phyloP scores from a whole-genome alignment of 2,888 invertebrate genomes.

The Rotaria socialis region DNA sequence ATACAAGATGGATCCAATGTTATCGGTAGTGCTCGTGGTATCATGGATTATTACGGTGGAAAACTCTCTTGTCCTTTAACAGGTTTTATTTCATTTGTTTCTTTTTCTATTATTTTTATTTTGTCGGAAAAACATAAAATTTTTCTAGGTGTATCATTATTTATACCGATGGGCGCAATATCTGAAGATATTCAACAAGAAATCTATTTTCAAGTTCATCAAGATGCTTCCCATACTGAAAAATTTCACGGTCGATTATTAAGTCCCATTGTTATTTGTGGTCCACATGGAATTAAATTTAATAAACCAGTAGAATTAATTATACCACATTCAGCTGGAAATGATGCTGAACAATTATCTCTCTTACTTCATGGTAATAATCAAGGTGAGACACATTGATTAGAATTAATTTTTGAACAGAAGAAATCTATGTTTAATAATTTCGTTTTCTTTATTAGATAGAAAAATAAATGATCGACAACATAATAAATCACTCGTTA shows the following conservation, averaged over 20 bases:
- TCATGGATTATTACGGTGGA: constrained; percentile 65
- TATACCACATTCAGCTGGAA: constrained; percentile 68
- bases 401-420: no score
- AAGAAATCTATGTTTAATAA: no score
- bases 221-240: constrained; percentile 29
- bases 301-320: constrained; percentile 80
- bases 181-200: constrained; percentile 77
- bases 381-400: neutral
- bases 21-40: constrained; percentile 55
- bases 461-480: neutral
- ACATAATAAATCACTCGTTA: neutral
- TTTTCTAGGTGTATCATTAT: constrained; percentile 70
- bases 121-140: no score
- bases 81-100: neutral
- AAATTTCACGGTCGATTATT: constrained; percentile 76
- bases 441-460: neutral
- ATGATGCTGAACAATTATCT: neutral
- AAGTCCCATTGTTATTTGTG: constrained; percentile 90
- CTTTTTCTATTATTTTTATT: no score
- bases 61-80: constrained; percentile 61
- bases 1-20: constrained; percentile 18
- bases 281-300: constrained; percentile 84
- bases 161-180: constrained; percentile 82
- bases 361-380: neutral
- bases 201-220: constrained; percentile 74